Evolutionary conservation across 2,888 invertebrate genomes (phyloP).

Genomic region (Caradrina clavipalpis): DNA sequence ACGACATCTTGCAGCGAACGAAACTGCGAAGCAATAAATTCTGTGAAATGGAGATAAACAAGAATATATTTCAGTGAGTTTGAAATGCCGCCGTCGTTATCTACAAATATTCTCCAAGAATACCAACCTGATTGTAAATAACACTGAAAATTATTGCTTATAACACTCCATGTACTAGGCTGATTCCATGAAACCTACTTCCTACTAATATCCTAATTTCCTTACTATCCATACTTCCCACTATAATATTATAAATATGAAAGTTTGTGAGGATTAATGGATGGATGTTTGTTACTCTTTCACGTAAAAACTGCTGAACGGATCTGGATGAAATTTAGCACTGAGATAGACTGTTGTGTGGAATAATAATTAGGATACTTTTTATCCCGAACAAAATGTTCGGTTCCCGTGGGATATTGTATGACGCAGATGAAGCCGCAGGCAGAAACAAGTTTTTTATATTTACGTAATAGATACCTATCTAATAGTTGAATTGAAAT

Average conservation of each 20-base stretch:
- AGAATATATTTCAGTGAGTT: background rate
- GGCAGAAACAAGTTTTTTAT: background rate
- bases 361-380: too few relatives aligned
- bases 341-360: too few relatives aligned
- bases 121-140: background rate
- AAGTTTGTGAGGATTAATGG: too few relatives aligned
- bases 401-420: too few relatives aligned
- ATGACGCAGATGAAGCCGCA: too few relatives aligned
- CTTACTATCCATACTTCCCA: too few relatives aligned
- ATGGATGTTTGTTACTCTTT: too few relatives aligned
- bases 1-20: background rate
- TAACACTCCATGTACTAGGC: background rate
- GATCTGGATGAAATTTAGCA: too few relatives aligned
- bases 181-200: background rate
- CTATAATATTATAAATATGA: too few relatives aligned
- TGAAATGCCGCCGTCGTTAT: background rate
- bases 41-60: background rate
- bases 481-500: slow-evolving; percentile 43
- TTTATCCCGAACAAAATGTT: too few relatives aligned
- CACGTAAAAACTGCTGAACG: too few relatives aligned
- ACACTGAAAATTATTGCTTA: background rate
- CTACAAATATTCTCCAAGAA: background rate
- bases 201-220: too few relatives aligned
- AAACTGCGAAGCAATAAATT: background rate
- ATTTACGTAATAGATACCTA: slow-evolving; percentile 2